phyloP scores from a whole-genome alignment of 2,797 vertebrate genomes.

The Cetoscarus ocellatus region DNA sequence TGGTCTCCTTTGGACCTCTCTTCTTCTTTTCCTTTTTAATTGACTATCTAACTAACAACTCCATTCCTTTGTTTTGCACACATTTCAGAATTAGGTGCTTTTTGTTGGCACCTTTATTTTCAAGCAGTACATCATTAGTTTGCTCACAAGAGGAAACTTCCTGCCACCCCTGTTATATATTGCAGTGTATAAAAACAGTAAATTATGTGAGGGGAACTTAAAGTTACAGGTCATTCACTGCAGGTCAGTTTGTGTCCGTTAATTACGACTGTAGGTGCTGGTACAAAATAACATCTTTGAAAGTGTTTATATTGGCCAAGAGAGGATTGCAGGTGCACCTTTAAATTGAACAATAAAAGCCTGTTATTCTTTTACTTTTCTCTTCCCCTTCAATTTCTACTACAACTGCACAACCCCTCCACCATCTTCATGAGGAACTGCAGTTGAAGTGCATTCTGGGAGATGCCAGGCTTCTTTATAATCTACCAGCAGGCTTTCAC shows the following conservation, averaged over 20 bases:
- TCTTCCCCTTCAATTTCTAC: background rate
- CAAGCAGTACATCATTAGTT: conserved; percentile 2
- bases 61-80: background rate
- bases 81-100: background rate
- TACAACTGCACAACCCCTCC: conserved; percentile 12
- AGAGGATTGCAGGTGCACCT: background rate
- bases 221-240: background rate
- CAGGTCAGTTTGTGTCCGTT: conserved; percentile 2
- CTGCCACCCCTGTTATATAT: background rate
- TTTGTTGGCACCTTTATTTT: conserved; percentile 9
- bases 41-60: conserved; percentile 1
- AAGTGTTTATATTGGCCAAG: background rate
- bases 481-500: conserved; percentile 95
- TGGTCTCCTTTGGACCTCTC: background rate
- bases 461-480: conserved; percentile 95
- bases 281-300: background rate
- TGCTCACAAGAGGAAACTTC: conserved; percentile 13
- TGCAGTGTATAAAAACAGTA: background rate
- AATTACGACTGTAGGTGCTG: conserved; percentile 4
- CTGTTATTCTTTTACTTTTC: conserved; percentile 9
- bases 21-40: background rate
- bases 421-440: conserved; percentile 53
- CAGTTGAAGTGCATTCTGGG: conserved; percentile 93
- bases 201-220: background rate
- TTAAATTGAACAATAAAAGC: background rate